These are phyloP conservation scores for Hippocampus mohnikei DNA, from an alignment of 2,113 vertebrate species.

Conservation along the genomic window DNA sequence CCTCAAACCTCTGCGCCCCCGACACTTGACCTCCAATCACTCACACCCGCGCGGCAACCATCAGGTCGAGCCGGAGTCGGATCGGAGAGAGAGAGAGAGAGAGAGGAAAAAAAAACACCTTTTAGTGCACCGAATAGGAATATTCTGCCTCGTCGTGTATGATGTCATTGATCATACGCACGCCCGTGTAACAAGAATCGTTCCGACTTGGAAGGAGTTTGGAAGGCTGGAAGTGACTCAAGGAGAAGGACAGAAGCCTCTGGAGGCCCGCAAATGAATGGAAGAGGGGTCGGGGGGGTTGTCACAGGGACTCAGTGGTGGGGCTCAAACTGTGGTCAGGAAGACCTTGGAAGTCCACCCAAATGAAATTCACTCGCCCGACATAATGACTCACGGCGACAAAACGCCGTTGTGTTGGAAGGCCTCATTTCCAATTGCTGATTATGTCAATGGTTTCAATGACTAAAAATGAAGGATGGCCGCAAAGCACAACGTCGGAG, in stretches of 20 bases:
- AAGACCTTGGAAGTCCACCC: neutral
- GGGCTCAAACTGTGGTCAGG: neutral
- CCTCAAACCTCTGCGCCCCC: slow-evolving; percentile 36
- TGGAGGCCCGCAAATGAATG: neutral
- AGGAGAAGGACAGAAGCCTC: slow-evolving; percentile 40
- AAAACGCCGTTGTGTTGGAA: neutral
- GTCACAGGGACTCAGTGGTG: slow-evolving; percentile 23
- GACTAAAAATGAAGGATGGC: slow-evolving; percentile 30
- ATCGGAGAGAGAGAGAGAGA: slow-evolving; percentile 12
- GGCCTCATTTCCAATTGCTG: neutral
- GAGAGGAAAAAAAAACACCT: too few species aligned
- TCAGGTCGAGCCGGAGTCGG: slow-evolving; percentile 52
- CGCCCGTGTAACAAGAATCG: slow-evolving; percentile 3
- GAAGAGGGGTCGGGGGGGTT: neutral
- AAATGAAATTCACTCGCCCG: neutral
- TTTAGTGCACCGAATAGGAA: neutral
- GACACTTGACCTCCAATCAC: slow-evolving; percentile 47
- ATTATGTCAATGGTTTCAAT: neutral
- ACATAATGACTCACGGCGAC: neutral
- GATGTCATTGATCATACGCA: neutral
- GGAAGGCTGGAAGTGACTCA: slow-evolving; percentile 31
- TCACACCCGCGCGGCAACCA: slow-evolving; percentile 29
- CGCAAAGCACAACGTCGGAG: slow-evolving; percentile 17
- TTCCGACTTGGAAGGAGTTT: slow-evolving; percentile 19
- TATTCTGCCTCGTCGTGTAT: neutral